Evolutionary conservation across 2,797 vertebrate species (phyloP).

Genomic region (Brachyrhaphis roseni): DNA sequence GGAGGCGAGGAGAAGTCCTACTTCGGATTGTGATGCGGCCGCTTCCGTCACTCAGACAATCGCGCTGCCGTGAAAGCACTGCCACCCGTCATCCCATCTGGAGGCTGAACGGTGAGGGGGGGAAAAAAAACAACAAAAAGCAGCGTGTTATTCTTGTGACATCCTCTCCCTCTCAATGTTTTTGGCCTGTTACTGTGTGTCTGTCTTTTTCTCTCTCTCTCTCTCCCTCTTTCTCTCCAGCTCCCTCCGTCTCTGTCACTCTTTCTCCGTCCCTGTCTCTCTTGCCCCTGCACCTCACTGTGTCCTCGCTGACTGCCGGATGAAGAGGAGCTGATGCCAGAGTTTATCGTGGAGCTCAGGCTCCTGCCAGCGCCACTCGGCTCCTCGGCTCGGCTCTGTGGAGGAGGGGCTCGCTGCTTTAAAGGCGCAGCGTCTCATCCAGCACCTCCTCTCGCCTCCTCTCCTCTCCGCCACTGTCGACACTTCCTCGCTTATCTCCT

Average conservation of each 20-base stretch:
- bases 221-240: conserved; percentile 48
- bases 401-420: conserved; percentile 79
- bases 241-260: conserved; percentile 43
- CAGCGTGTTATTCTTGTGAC: conserved; percentile 69
- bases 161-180: conserved; percentile 62
- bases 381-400: conserved; percentile 66
- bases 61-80: conserved; percentile 55
- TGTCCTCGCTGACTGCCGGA: conserved; percentile 81
- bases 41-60: conserved; percentile 67
- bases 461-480: conserved; percentile 45
- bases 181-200: conserved; percentile 48
- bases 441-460: conserved; percentile 48
- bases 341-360: conserved; percentile 84
- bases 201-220: conserved; percentile 23
- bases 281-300: conserved; percentile 74
- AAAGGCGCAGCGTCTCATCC: conserved; percentile 74
- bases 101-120: conserved; percentile 63
- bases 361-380: conserved; percentile 78
- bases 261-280: conserved; percentile 62
- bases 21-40: conserved; percentile 62
- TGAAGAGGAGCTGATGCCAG: conserved; percentile 84
- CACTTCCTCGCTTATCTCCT: conserved; percentile 57
- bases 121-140: conserved; percentile 8
- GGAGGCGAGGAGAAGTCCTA: conserved; percentile 53
- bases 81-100: conserved; percentile 70